phyloP scores from a whole-genome alignment of 2,113 vertebrate genomes.

The Pseudopodoces humilis region DNA sequence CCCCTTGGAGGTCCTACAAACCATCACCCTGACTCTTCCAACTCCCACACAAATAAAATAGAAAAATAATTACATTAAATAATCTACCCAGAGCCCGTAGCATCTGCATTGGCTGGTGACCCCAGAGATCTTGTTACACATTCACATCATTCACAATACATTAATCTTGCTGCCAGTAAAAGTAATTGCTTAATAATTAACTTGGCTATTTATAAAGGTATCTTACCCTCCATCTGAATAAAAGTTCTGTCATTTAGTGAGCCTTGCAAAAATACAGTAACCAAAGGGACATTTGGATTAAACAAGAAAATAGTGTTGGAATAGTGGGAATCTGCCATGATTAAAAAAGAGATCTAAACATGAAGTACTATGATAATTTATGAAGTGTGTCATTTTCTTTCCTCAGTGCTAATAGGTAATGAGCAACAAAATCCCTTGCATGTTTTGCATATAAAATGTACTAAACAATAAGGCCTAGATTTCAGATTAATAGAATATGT shows the following conservation, averaged over 20 bases:
- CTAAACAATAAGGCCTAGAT: neutral
- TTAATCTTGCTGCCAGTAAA: constrained; percentile 28
- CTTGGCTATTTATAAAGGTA: constrained; percentile 13
- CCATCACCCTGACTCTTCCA: neutral
- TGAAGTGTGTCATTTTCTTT: neutral
- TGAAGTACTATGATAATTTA: neutral
- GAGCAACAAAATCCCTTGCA: neutral
- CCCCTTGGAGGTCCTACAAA: neutral
- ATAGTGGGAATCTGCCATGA: neutral
- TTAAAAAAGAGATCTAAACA: neutral
- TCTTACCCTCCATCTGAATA: neutral
- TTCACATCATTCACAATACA: constrained; percentile 1
- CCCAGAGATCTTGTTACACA: neutral
- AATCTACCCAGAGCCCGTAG: neutral
- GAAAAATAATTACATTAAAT: constrained; percentile 12
- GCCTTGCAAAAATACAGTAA: neutral
- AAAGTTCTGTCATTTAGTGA: neutral
- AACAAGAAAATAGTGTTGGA: neutral
- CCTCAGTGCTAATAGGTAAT: neutral
- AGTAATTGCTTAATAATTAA: constrained; percentile 15
- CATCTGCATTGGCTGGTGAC: neutral
- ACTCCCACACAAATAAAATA: constrained; percentile 1
- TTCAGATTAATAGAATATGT: neutral
- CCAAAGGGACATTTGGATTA: constrained; percentile 1
- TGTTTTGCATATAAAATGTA: neutral